These are phyloP conservation scores for Hydrozoanthus gracilis DNA, from an alignment of 92 coral and sea anemone species.

Conservation along the genomic window DNA sequence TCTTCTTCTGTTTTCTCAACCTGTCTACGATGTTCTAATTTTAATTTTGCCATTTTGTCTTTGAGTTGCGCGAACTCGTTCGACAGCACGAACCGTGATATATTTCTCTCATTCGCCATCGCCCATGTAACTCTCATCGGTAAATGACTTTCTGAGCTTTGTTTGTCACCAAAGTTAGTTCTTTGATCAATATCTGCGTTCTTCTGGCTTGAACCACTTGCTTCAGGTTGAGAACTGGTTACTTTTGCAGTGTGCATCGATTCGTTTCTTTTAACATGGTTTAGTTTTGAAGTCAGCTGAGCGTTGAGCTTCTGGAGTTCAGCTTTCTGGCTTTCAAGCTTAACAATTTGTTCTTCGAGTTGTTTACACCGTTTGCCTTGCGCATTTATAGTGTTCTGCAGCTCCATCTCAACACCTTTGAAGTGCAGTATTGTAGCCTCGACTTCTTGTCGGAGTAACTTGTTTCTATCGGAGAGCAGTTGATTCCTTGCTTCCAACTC, in stretches of 20 bases:
- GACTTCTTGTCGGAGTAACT: background rate
- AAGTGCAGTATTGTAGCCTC: background rate
- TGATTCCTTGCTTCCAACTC: background rate
- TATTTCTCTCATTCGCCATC: background rate
- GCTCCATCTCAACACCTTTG: background rate
- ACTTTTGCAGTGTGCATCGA: background rate
- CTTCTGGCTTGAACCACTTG: no score
- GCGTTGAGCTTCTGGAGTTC: background rate
- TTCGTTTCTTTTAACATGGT: background rate
- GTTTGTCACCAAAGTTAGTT: background rate
- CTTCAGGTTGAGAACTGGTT: background rate
- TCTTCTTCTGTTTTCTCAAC: slow-evolving; percentile 8
- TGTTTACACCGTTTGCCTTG: background rate
- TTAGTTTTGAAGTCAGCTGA: background rate
- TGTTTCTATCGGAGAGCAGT: background rate
- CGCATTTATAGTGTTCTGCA: background rate
- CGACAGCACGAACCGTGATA: background rate
- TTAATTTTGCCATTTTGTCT: background rate
- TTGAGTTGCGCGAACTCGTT: slow-evolving; percentile 10
- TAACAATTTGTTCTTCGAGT: background rate
- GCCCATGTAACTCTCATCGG: background rate
- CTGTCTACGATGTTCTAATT: background rate
- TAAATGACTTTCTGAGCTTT: background rate
- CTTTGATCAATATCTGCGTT: background rate
- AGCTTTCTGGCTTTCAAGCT: background rate